Evolutionary conservation across 2,888 invertebrate species (phyloP), one percentile per base, ranked within the genome.

Genomic region (Chymomyza caudatula): DNA sequence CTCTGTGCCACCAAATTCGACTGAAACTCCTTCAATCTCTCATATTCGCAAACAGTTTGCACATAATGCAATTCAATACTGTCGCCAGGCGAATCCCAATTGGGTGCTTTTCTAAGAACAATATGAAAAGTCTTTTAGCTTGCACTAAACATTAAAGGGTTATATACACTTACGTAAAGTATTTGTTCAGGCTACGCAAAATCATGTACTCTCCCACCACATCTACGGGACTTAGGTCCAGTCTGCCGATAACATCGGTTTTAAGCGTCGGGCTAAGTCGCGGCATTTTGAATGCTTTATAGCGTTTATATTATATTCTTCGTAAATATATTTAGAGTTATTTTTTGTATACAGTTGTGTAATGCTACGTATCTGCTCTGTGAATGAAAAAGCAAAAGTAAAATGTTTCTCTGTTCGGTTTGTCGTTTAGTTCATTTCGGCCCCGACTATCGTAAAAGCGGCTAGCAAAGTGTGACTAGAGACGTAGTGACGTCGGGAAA

Each of bases 1-100:
- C n/a, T n/a, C n/a, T n/a, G n/a, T n/a, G n/a, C n/a, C n/a, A n/a
- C n/a, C n/a, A 88, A 75, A 61, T 86, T 74, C 0, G 74, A 72
- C 56, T 89, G 89, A 6, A 82, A 61, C 3, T 73, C 66, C 15
- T 80, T 51, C 82, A 87, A 84, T 20, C 78, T 75, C 4, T 66
- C 60, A 69, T 86, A 74, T 72, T 89, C 87, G 0, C 86, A 78
- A 56, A 87, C 85, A 82, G 82, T 87, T 67, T 85, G 82, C 59
- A 87, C 83, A 22, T 78, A 76, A 22, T 81, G 67, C 8, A 87
- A 62, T 58, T 87, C 85, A 25, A 88, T 75, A 19, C 83, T 83
- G 55, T 87, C 86, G 13, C 86, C 83, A 3, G 87, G 73, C 1
- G 82, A 76, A 63, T 89, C 88, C 87, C 87, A 88, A 63, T 83